A percentile compares a stretch with the other conserved stretches of the same genome.
Conservation (phyloP, 2,797 vertebrate genomes). For the Urocyon cinereoargenteus region DNA sequence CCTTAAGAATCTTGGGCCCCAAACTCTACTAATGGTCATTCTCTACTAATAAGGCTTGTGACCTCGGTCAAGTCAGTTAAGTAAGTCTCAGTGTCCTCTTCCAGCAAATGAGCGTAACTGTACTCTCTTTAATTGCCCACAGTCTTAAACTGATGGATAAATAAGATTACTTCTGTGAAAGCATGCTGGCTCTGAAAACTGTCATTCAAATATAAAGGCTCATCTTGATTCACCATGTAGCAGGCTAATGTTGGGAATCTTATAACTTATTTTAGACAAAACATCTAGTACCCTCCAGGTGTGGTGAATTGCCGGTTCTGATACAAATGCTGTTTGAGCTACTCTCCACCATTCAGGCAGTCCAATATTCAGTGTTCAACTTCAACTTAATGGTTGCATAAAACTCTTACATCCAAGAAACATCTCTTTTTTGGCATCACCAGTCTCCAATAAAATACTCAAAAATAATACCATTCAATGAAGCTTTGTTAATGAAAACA, state of each 20-base stretch:
- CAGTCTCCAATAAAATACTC: background rate
- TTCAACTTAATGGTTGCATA: background rate
- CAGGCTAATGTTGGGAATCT: background rate
- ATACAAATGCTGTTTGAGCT: background rate
- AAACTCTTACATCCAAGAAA: background rate
- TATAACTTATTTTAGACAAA: background rate
- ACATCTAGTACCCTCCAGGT: background rate
- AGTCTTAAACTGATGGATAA: background rate
- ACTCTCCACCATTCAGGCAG: background rate
- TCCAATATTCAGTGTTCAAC: background rate
- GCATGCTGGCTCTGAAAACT: background rate
- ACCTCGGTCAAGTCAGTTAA: background rate
- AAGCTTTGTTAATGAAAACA: background rate
- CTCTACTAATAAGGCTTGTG: background rate
- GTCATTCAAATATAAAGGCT: background rate
- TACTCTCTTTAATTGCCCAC: background rate
- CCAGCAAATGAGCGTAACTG: background rate
- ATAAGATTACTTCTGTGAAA: background rate
- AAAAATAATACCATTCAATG: background rate
- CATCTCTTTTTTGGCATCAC: background rate
- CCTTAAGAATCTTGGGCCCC: background rate
- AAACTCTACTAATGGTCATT: background rate
- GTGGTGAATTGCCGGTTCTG: background rate
- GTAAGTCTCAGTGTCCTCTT: background rate
- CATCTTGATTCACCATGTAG: background rate